Conservation (phyloP, 2,797 vertebrate genomes). For the Harpagifer antarcticus region DNA sequence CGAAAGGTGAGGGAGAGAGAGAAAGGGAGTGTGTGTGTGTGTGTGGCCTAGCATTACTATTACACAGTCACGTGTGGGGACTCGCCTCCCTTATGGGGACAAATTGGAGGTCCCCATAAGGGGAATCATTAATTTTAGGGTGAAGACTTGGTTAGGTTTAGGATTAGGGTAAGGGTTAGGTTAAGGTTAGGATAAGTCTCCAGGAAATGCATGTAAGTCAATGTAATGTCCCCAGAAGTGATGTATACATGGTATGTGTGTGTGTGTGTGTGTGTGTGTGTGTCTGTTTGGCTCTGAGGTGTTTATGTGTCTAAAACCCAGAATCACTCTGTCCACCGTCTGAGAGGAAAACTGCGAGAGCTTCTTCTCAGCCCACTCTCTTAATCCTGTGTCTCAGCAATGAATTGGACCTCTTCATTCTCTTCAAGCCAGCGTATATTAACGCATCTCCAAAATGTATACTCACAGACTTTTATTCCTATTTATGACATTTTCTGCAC, state of each 20-base stretch:
- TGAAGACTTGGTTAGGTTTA: no score
- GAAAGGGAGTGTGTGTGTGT: constrained; percentile 19
- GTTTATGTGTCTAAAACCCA: constrained; percentile 70
- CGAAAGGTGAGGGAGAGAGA: constrained; percentile 59
- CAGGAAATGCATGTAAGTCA: no score
- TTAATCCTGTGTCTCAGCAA: constrained; percentile 13
- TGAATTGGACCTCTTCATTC: not conserved
- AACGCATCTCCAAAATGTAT: not conserved
- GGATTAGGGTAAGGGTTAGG: no score
- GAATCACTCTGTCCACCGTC: constrained; percentile 52
- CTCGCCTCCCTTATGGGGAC: no score
- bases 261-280: constrained; percentile 31
- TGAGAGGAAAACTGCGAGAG: constrained; percentile 33
- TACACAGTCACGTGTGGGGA: no score
- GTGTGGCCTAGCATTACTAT: no score
- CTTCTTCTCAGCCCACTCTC: constrained; percentile 30
- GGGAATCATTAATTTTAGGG: no score
- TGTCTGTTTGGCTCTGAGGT: constrained; percentile 59
- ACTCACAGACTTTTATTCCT: constrained; percentile 4
- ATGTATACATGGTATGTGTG: no score
- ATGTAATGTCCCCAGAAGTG: no score
- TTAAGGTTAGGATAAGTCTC: no score
- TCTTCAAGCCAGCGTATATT: not conserved
- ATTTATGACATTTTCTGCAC: not conserved
- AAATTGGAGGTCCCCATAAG: no score